Conservation (phyloP, 1,140 invertebrate genomes). For the Drosophila baimaii region DNA sequence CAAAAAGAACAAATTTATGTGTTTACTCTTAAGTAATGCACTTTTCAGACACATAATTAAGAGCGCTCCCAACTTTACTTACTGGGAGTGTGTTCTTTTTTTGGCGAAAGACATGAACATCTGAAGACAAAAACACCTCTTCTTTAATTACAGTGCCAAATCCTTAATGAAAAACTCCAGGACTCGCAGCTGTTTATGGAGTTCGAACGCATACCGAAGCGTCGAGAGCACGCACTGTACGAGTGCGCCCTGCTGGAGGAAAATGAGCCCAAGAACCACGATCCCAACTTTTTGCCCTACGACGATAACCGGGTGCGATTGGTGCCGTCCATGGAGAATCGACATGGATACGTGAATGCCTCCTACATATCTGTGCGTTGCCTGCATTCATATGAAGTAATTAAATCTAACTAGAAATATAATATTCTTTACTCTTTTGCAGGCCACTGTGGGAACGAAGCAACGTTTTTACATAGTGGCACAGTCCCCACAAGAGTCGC, state of each 20-base stretch:
- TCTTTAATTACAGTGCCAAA: constrained; percentile 88
- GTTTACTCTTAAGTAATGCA: too few relatives aligned
- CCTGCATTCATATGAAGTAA: background rate
- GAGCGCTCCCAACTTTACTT: too few relatives aligned
- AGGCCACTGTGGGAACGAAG: constrained; percentile 90
- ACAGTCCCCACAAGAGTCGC: constrained; percentile 87
- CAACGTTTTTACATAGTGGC: constrained; percentile 94
- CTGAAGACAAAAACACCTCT: background rate
- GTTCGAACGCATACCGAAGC: constrained; percentile 94
- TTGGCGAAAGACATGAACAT: too few relatives aligned
- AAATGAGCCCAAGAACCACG: constrained; percentile 79
- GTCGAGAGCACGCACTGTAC: constrained; percentile 86
- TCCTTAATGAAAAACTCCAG: constrained; percentile 91
- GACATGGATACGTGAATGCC: constrained; percentile 95
- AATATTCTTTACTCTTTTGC: background rate
- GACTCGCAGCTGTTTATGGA: constrained; percentile 93
- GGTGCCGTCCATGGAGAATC: constrained; percentile 91
- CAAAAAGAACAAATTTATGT: too few relatives aligned
- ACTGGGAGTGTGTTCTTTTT: too few relatives aligned
- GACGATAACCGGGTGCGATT: constrained; percentile 93
- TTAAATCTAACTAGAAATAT: background rate
- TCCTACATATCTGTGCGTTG: constrained; percentile 90
- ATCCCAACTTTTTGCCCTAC: constrained; percentile 92
- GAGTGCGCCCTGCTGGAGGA: constrained; percentile 80
- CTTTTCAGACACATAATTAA: too few relatives aligned